Percentiles rank a stretch among this genome's conserved stretches.
Evolutionary conservation across 2,797 vertebrate genomes (phyloP).

Genomic region (Pristis pectinata): DNA sequence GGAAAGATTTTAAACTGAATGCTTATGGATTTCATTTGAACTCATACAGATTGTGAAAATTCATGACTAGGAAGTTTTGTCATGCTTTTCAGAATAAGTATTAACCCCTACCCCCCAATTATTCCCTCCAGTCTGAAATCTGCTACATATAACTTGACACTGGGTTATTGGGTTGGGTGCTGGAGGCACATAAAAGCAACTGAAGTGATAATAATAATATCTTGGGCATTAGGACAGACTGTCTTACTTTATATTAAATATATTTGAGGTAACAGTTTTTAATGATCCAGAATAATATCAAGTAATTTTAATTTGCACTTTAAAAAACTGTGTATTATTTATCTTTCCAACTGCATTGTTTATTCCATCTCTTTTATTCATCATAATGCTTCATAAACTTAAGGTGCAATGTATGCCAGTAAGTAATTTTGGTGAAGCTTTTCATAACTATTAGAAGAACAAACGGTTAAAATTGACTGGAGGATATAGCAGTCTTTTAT

Average conservation of each 20-base stretch:
- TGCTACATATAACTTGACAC: background rate
- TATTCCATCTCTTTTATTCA: background rate
- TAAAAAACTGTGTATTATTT: background rate
- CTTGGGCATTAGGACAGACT: background rate
- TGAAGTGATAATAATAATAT: background rate
- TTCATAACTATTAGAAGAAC: background rate
- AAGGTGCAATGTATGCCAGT: background rate
- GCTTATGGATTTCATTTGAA: background rate
- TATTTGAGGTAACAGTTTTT: too few relatives aligned
- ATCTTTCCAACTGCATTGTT: background rate
- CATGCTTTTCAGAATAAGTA: background rate
- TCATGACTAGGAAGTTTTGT: background rate
- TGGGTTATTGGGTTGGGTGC: background rate
- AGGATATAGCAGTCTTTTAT: background rate
- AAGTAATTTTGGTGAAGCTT: background rate
- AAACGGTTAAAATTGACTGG: background rate
- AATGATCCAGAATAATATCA: background rate
- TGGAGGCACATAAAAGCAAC: background rate
- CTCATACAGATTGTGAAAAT: background rate
- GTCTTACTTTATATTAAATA: too few relatives aligned
- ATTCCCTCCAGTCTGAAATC: background rate
- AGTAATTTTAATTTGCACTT: background rate
- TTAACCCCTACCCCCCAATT: background rate
- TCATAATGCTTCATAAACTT: background rate
- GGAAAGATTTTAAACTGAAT: background rate